Percentiles rank a stretch among this genome's conserved stretches.
phyloP scores from a whole-genome alignment of 2,113 vertebrate genomes.

The Ochotona princeps region DNA sequence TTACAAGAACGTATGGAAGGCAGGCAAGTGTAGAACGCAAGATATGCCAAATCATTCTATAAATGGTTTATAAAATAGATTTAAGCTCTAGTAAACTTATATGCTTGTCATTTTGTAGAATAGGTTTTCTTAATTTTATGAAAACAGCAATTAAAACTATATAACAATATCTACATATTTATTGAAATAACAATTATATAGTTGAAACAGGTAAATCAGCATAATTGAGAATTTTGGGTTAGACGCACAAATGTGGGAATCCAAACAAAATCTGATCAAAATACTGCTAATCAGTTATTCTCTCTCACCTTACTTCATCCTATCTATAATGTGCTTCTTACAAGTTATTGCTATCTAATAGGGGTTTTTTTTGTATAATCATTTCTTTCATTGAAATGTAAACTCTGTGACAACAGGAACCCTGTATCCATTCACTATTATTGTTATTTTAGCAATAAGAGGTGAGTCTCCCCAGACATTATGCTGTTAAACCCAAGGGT shows the following conservation, averaged over 20 bases:
- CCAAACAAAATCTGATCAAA: neutral
- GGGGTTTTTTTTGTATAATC: neutral
- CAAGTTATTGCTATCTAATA: neutral
- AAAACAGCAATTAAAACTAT: too few relatives aligned
- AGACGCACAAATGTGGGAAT: neutral
- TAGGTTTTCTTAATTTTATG: too few relatives aligned
- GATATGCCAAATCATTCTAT: too few relatives aligned
- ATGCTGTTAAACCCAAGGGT: neutral
- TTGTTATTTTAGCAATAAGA: neutral
- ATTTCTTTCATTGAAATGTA: slow-evolving; percentile 19
- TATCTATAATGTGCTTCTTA: neutral
- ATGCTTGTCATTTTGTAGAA: too few relatives aligned
- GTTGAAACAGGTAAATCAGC: neutral
- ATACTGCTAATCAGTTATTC: neutral
- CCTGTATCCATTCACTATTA: neutral
- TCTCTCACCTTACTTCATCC: neutral
- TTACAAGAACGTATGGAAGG: neutral
- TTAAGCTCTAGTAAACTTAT: too few relatives aligned
- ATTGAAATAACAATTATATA: neutral
- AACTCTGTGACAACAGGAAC: neutral
- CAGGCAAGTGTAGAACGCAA: neutral
- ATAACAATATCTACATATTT: too few relatives aligned
- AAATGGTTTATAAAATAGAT: too few relatives aligned
- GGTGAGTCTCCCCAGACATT: neutral
- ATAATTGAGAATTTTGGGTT: neutral